These are phyloP conservation scores for Pseudolaguvia tuberculata DNA, from an alignment of 2,113 vertebrate genomes.

Conservation along the genomic window DNA sequence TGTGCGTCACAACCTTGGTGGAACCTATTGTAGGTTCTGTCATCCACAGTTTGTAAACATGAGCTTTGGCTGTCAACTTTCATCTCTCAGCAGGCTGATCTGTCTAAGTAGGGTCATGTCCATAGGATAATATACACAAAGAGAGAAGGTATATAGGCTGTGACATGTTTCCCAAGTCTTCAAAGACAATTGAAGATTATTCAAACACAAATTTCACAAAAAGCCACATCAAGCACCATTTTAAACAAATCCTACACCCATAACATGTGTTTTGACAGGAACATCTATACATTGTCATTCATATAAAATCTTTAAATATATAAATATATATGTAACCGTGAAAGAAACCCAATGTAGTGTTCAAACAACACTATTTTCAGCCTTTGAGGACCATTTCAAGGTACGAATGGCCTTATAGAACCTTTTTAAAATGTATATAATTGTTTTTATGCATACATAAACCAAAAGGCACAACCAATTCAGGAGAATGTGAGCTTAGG, in stretches of 20 bases:
- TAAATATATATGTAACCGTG: background rate
- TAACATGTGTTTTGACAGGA: background rate
- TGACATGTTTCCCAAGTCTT: background rate
- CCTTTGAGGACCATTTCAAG: too few species aligned
- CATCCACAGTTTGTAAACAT: constrained; percentile 12
- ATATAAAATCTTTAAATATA: background rate
- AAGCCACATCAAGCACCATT: background rate
- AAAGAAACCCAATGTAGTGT: background rate
- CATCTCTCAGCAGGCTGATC: constrained; percentile 64
- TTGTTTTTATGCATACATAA: too few species aligned
- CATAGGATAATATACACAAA: constrained; percentile 11
- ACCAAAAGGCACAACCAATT: too few species aligned
- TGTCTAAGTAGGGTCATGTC: constrained; percentile 39
- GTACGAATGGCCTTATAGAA: too few species aligned
- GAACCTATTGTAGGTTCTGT: constrained; percentile 22
- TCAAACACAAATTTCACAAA: background rate
- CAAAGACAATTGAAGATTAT: background rate
- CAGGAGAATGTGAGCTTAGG: too few species aligned
- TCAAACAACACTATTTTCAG: background rate
- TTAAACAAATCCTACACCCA: constrained; percentile 10
- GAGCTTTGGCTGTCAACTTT: constrained; percentile 46
- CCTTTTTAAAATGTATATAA: too few species aligned
- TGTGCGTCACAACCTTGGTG: background rate
- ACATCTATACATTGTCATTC: background rate
- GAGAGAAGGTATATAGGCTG: background rate